phyloP scores from a whole-genome alignment of 2,797 vertebrate genomes.

The Eospalax fontanierii region DNA sequence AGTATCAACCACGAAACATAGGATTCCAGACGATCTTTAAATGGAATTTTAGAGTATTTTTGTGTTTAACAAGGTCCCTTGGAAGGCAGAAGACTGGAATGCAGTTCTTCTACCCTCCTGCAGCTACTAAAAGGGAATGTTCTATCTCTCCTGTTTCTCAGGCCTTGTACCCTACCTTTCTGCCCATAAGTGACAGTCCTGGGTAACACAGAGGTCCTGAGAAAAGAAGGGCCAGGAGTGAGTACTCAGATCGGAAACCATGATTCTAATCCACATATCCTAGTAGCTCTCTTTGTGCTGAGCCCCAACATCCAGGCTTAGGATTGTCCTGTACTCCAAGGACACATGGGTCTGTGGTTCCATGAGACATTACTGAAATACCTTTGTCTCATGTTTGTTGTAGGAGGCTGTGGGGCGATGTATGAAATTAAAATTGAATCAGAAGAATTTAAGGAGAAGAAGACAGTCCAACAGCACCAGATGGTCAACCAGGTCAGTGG shows the following conservation, averaged over 20 bases:
- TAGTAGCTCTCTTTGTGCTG: not conserved
- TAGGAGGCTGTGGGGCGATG: constrained; percentile 98
- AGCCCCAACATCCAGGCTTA: not conserved
- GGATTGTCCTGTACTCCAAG: not conserved
- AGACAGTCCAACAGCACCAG: constrained; percentile 95
- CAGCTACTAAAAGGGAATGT: not conserved
- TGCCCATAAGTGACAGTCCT: not conserved
- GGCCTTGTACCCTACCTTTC: not conserved
- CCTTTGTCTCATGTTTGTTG: constrained; percentile 46
- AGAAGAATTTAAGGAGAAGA: constrained; percentile 96
- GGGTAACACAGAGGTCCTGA: not conserved
- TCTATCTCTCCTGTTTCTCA: not conserved
- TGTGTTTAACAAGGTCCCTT: constrained; percentile 34
- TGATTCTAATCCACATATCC: not conserved
- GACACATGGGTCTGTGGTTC: not conserved
- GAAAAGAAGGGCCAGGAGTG: not conserved
- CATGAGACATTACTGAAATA: not conserved
- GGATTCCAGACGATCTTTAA: not conserved
- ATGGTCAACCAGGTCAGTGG: constrained; percentile 95
- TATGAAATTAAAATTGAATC: constrained; percentile 98
- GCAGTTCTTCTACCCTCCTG: not conserved
- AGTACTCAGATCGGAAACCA: not conserved
- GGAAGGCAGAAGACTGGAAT: not conserved
- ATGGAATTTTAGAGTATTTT: not conserved
- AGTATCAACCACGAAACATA: not conserved